Conservation (phyloP, 2,113 vertebrate genomes). For the Perognathus longimembris region DNA sequence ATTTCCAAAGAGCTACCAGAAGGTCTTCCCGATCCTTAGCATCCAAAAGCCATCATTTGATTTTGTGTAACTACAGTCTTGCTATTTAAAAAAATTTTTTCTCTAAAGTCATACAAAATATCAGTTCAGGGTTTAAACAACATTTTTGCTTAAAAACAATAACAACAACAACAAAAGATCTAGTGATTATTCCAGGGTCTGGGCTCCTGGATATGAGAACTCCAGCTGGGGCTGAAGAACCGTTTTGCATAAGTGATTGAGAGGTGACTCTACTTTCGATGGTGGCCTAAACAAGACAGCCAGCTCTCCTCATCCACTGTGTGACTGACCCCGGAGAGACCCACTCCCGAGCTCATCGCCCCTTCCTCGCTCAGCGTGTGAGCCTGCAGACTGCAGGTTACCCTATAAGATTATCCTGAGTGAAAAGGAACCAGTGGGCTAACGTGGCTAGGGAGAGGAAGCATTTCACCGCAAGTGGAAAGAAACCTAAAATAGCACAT, state of each 20-base stretch:
- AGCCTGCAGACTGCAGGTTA: not conserved
- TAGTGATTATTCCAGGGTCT: not conserved
- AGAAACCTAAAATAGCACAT: constrained; percentile 25
- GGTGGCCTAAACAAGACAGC: not conserved
- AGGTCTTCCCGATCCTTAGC: constrained; percentile 28
- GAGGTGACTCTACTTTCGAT: not conserved
- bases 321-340: no score
- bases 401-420: not conserved
- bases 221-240: not conserved
- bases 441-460: not conserved
- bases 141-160: not conserved
- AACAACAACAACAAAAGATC: not conserved
- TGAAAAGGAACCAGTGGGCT: not conserved
- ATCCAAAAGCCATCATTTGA: not conserved
- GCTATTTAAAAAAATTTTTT: not conserved
- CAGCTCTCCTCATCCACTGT: not conserved
- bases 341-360: not conserved
- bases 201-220: not conserved
- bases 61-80: not conserved
- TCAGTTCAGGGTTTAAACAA: not conserved
- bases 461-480: constrained; percentile 41
- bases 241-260: not conserved
- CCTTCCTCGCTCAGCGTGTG: not conserved
- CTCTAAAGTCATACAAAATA: not conserved
- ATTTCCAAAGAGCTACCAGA: not conserved